A percentile compares a stretch with the other conserved stretches of the same genome.
phyloP scores from a whole-genome alignment of 1,140 invertebrate genomes.

The Heliconius melpomene region DNA sequence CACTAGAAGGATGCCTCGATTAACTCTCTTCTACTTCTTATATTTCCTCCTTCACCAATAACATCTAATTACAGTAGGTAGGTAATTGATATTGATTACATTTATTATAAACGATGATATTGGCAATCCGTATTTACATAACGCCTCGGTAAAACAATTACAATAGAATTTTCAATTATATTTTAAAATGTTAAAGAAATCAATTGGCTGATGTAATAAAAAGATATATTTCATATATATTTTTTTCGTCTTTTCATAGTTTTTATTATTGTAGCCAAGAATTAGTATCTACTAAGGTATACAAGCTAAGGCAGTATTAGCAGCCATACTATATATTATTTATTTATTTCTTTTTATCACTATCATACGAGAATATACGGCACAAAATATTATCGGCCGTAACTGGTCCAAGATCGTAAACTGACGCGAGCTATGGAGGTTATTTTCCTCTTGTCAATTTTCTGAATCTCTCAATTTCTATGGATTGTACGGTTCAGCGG shows the following conservation, averaged over 20 bases:
- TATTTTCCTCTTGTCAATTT: conserved; percentile 52
- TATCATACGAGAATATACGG: conserved; percentile 5
- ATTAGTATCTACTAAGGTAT: not conserved
- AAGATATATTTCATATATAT: not conserved
- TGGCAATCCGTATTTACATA: conserved; percentile 29
- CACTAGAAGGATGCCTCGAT: not conserved
- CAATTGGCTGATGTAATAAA: not conserved
- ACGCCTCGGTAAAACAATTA: conserved; percentile 24
- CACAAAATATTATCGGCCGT: conserved; percentile 26
- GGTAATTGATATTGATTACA: conserved; percentile 28
- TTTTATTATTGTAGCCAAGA: not conserved
- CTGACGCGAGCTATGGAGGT: conserved; percentile 38
- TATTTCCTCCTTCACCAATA: conserved; percentile 50
- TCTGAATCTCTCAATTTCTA: conserved; percentile 52
- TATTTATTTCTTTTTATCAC: conserved; percentile 27
- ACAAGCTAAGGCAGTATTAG: not conserved
- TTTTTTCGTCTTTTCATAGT: not conserved
- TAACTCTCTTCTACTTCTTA: conserved; percentile 32
- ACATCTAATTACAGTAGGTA: conserved; percentile 24
- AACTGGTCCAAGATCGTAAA: conserved; percentile 40
- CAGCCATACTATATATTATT: conserved; percentile 13
- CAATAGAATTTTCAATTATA: conserved; percentile 11
- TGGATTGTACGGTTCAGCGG: conserved; percentile 46
- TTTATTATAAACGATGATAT: conserved; percentile 28
- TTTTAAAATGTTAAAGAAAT: not conserved